A percentile compares a stretch with the other conserved stretches of the same genome.
Conservation (phyloP, 2,113 vertebrate genomes). For the Etheostoma cragini region DNA sequence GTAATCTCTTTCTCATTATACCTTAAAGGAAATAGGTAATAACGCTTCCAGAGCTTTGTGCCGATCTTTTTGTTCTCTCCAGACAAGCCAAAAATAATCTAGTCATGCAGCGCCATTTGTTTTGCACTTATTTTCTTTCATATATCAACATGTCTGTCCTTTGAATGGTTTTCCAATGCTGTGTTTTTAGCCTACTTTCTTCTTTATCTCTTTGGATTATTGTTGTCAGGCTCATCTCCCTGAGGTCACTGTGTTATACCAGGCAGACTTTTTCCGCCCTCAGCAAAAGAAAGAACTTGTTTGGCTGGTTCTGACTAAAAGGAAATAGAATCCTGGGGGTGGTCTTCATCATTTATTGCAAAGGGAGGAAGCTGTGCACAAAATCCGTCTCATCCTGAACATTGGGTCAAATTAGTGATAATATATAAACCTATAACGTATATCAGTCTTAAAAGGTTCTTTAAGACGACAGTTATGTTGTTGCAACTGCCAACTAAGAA, state of each 20-base stretch:
- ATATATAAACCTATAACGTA: not conserved
- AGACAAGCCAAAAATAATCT: not conserved
- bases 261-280: constrained; percentile 68
- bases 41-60: not conserved
- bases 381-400: not conserved
- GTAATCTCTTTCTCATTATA: not conserved
- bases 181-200: constrained; percentile 26
- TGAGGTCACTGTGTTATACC: constrained; percentile 66
- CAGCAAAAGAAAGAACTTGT: constrained; percentile 78
- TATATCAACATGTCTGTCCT: constrained; percentile 14
- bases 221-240: constrained; percentile 63
- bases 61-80: not conserved
- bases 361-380: constrained; percentile 48
- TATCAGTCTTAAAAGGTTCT: not conserved
- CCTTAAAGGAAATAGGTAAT: not conserved
- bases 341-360: constrained; percentile 64
- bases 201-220: constrained; percentile 52
- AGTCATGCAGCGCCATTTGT: not conserved
- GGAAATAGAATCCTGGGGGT: constrained; percentile 81
- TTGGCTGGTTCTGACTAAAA: constrained; percentile 82
- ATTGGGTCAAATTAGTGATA: not conserved
- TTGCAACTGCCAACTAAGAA: not conserved
- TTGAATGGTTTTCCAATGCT: not conserved
- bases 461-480: not conserved
- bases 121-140: not conserved